Evolutionary conservation across 2,888 invertebrate species (phyloP), one percentile per base, ranked within the genome.

Genomic region (Patella pellucida): DNA sequence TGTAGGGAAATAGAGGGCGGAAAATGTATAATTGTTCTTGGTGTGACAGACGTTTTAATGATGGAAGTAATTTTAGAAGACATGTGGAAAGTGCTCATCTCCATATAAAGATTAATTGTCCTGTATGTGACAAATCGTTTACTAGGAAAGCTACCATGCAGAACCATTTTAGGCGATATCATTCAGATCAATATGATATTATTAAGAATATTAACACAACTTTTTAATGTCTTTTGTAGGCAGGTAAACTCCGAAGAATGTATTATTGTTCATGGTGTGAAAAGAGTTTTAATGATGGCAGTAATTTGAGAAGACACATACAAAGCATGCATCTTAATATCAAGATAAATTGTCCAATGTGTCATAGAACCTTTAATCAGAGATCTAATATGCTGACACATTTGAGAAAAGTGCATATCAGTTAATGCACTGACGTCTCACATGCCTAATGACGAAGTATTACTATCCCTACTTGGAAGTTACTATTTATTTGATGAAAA

Each of bases 21-120:
- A 62, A 23, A 62, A 23, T 62, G 19, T 23, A 62, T 62, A 62
- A 62, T 23, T 62, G 62, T 62, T 62, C 62, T 62, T 62, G 62
- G 62, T 62, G 62, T 62, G 62, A 23, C 19, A 62, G 23, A 19
- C 23, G 23, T 23, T 62, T n/a, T 62, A 62, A 62, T 19, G 62
- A 19, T 62, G 23, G 62, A 23, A 62, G 62, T 19, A 62, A 62
- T 62, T 62, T 12, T n/a, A 62, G 23, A 62, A 19, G 19, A 9
- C 19, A 19, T 14, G 23, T 62, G 11, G 23, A 62, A 11, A 62
- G 23, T 62, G 23, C 23, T 23, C 62, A 62, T 19, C 19, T 19
- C 62, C 19, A 62, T 23, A 9, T 62, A 23, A 62, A 62, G 23
- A 23, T n/a, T 4, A 62, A n/a, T 62, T 62, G 62, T 62, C 62